Base-by-base conservation (phyloP, 2,113 vertebrate genomes). In the Equus quagga region DNA sequence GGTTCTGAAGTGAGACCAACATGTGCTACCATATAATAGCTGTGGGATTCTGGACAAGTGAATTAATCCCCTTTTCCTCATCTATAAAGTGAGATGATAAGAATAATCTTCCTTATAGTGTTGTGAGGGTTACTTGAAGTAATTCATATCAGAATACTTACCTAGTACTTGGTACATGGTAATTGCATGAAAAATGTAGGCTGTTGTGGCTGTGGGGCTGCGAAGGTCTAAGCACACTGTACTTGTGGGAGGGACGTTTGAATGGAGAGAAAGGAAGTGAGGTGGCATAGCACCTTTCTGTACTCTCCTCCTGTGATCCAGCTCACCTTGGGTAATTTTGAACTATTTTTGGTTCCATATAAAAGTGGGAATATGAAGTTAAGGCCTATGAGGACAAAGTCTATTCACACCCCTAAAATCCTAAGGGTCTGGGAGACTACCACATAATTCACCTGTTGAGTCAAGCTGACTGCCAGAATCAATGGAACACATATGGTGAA, bases 261-360 rank as follows among this genome's bases (percentile, higher is more conserved):
- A 64, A 72, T 23, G 56, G 33, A 49, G 21, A 2, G 54, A 11
- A 24, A 82, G 65, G 5, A 0, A 0, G 1, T 8, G 1, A 60
- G n/a, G 51, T 0, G 3, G 2, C 24, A 5, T 1, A 19, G 23
- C 10, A 14, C 21, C 15, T 46, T 5, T 65, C 36, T 54, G 21
- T 12, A 3, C 2, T 75, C 46, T 36, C 36, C 15, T 28, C 13
- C 24, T 46, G 5, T 36, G 41, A 73, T 1, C 23, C 17, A 54
- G 62, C 31, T 54, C 26, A 67, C 4, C 21, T 1, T 4, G 17
- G 11, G 41, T 82, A 31, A 70, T 67, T 73, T 23, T 60, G 58
- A 85, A 64, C 49, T 89, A 31, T 41, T 62, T 81, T 46, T 85
- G 31, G 13, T 46, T 96, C 36, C 23, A 3, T 93, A 6, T 64